Evolutionary conservation across 2,113 vertebrate species (phyloP).

Genomic region (Podarcis muralis): DNA sequence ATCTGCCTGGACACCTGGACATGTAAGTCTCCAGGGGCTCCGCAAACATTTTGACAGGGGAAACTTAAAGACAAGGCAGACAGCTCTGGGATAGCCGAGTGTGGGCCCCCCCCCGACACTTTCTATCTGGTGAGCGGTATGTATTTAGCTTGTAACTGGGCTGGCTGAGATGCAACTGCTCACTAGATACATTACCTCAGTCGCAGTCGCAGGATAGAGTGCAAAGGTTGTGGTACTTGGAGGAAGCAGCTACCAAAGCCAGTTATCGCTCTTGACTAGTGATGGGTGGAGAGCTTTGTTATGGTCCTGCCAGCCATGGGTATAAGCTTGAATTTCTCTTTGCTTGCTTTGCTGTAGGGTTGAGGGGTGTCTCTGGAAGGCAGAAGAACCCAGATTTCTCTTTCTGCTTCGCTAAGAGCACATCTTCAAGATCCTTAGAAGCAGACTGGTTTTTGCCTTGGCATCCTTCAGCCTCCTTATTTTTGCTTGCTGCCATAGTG

Average conservation of each 20-base stretch:
- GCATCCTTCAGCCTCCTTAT: neutral
- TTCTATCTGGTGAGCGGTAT: neutral
- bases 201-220: neutral
- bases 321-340: neutral
- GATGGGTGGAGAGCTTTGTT: neutral
- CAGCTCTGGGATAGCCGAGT: neutral
- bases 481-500: neutral
- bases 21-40: constrained; percentile 26
- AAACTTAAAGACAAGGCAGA: neutral
- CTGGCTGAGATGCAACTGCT: too few species aligned
- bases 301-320: too few species aligned
- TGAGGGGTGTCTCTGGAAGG: too few species aligned
- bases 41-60: neutral
- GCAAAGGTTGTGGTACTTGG: too few species aligned
- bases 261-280: neutral
- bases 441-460: neutral
- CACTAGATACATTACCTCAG: too few species aligned
- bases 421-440: neutral
- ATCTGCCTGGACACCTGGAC: constrained; percentile 51
- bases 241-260: neutral
- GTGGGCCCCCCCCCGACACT: neutral
- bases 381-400: neutral
- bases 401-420: neutral
- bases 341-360: neutral
- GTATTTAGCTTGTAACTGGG: neutral